Evolutionary conservation across 2,888 invertebrate genomes (phyloP).

Genomic region (Drosophila algonquin): DNA sequence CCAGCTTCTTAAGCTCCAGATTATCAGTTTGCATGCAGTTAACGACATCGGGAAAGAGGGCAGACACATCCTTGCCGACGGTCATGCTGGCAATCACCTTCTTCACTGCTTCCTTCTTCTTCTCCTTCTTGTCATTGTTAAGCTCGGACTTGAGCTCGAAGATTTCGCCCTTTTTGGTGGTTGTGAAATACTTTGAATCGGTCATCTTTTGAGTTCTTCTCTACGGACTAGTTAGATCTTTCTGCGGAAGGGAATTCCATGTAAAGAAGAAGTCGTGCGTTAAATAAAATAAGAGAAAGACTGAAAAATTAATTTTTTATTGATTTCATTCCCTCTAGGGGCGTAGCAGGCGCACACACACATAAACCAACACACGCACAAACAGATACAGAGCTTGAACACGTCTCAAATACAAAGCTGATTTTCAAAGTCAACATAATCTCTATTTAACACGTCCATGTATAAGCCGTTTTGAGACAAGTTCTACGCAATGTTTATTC

Average conservation of each 20-base stretch:
- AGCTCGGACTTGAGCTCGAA: conserved; percentile 99
- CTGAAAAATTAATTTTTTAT: conserved; percentile 10
- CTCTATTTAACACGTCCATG: not conserved
- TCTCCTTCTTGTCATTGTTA: conserved; percentile 99
- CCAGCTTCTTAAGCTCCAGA: conserved; percentile 98
- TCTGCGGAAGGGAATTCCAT: not conserved
- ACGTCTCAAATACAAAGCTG: conserved; percentile 22
- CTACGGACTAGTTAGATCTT: conserved; percentile 26
- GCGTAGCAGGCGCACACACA: conserved; percentile 24
- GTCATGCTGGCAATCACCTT: conserved; percentile 99
- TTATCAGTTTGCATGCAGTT: conserved; percentile 99
- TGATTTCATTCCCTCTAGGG: conserved; percentile 22
- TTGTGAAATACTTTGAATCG: conserved; percentile 99
- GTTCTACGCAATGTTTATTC: not conserved
- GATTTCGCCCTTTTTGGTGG: conserved; percentile 99
- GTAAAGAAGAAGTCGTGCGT: not conserved
- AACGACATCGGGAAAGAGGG: conserved; percentile 99
- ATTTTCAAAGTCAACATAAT: not conserved
- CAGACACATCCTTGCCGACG: conserved; percentile 99
- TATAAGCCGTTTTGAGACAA: not conserved
- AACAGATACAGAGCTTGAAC: conserved; percentile 29
- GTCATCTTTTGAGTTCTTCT: conserved; percentile 89
- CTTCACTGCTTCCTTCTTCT: conserved; percentile 99
- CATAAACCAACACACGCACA: conserved; percentile 6
- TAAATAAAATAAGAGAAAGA: not conserved